phyloP scores from a whole-genome alignment of 1,140 invertebrate genomes.

The Helicoverpa armigera region DNA sequence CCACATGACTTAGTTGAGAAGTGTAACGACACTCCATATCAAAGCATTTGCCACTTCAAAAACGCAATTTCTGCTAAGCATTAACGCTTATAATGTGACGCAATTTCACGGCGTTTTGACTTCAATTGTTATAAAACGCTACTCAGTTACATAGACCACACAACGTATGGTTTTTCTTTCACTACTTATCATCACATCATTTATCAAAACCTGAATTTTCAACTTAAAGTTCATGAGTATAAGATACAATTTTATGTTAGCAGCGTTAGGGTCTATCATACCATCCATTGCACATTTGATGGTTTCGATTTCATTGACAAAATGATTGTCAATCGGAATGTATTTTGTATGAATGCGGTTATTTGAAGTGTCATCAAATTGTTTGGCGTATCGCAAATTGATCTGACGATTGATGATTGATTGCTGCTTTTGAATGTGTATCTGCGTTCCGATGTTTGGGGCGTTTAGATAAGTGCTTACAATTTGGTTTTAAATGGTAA shows the following conservation, averaged over 20 bases:
- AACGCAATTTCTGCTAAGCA: constrained; percentile 58
- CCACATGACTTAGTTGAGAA: constrained; percentile 69
- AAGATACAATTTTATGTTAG: neutral
- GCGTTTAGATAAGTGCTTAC: neutral
- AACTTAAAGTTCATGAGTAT: neutral
- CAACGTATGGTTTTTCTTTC: constrained; percentile 58
- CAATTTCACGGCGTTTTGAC: constrained; percentile 79
- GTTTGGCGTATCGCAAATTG: constrained; percentile 22
- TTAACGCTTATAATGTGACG: constrained; percentile 70
- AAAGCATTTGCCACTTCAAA: constrained; percentile 71
- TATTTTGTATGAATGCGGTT: constrained; percentile 34
- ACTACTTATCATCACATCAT: constrained; percentile 32
- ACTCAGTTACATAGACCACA: constrained; percentile 76
- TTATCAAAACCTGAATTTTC: neutral
- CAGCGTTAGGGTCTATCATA: neutral
- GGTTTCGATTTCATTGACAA: constrained; percentile 46
- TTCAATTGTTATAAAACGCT: constrained; percentile 65
- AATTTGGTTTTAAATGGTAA: neutral
- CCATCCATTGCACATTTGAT: constrained; percentile 50
- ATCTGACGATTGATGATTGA: constrained; percentile 14
- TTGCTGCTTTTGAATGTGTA: neutral
- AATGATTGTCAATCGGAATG: constrained; percentile 42
- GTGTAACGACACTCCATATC: constrained; percentile 63
- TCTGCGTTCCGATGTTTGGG: neutral
- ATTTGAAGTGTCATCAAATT: constrained; percentile 34